Evolutionary conservation across 2,113 vertebrate genomes (phyloP), one percentile per base, ranked within the genome.

Genomic region (Microcebus ravelobensis): DNA sequence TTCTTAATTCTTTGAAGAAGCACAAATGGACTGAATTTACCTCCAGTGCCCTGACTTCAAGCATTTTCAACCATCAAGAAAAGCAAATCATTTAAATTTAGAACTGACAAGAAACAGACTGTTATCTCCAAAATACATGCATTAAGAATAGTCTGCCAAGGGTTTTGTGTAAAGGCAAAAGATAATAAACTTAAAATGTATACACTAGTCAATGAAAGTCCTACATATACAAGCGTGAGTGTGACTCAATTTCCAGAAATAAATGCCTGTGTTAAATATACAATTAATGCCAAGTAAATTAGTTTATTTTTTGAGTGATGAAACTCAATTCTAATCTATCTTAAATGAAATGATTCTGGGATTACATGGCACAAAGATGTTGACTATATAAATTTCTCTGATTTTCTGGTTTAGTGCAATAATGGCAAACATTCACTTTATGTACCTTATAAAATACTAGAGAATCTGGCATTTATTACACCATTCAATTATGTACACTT

Each of bases 141-240:
- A 88, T 95, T 94, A 97, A 91, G 91, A 88, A 90, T 81, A 68
- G 94, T 70, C 93, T 97, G 96, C 91, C 92, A 95, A 96, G 68
- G 52, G 57, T 89, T 97, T 97, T 96, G 84, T 90, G 86, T 97
- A 97, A 96, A 97, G 50, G 23, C 92, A 96, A 96, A 98, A 95
- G 97, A 97, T 95, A 97, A 98, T 97, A 97, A 98, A 98, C 96
- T 95, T 97, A 96, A 96, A 96, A 91, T 96, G 96, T 95, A 91
- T 96, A 97, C 65, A 92, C 67, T 96, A 86, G 92, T 84, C 82
- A 90, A 74, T 95, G 90, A 92, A 96, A 42, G 55, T 91, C 91
- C 96, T 82, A 96, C 93, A 79, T 96, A 90, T 36, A 95, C 67
- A 95, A 95, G 14, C 90, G 52, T 92, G 29, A 76, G 39, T 82